Conservation (phyloP, 2,113 vertebrate species). For the Ginglymostoma cirratum region DNA sequence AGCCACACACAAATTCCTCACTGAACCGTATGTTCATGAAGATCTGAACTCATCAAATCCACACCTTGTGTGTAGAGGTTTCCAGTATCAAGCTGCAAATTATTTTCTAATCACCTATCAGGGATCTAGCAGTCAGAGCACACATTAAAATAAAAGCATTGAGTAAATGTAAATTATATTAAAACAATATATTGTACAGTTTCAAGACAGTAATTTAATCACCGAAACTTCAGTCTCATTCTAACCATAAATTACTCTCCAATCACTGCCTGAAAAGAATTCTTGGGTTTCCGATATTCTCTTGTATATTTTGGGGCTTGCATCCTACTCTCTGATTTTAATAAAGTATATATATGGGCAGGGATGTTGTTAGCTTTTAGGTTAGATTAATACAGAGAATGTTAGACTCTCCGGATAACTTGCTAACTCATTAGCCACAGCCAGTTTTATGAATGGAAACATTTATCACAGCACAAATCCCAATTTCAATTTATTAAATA, state of each 20-base stretch:
- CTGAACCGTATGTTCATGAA: neutral
- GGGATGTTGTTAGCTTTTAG: neutral
- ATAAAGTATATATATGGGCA: neutral
- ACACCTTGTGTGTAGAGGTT: neutral
- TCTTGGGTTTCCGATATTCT: neutral
- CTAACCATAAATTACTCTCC: neutral
- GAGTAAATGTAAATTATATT: neutral
- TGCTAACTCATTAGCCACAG: neutral
- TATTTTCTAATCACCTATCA: neutral
- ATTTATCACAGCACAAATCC: neutral
- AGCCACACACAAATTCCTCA: neutral
- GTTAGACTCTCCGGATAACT: too few relatives aligned
- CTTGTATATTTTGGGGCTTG: neutral
- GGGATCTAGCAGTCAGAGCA: neutral
- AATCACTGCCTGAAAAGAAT: neutral
- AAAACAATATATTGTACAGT: neutral
- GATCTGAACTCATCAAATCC: neutral
- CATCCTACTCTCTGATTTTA: neutral
- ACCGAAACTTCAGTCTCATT: neutral
- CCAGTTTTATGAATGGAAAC: neutral
- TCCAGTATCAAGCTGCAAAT: neutral
- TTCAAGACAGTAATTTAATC: neutral
- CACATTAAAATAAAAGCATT: neutral
- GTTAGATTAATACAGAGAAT: neutral
- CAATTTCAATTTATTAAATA: neutral